These are phyloP conservation scores for Coracopsis vasa DNA, from an alignment of 2,113 vertebrate genomes.

Conservation along the genomic window DNA sequence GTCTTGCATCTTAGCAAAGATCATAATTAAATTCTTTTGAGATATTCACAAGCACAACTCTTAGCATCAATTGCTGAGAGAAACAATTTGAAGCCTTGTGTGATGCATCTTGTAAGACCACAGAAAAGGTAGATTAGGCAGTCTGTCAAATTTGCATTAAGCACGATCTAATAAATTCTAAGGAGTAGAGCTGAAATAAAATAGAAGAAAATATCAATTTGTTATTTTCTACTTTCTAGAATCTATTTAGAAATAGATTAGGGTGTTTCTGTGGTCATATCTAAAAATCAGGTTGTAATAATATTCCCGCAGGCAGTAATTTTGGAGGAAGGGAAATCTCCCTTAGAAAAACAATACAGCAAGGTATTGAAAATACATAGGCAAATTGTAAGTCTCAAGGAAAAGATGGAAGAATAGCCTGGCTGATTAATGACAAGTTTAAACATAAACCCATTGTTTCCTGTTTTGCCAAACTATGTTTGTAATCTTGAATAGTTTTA, in stretches of 20 bases:
- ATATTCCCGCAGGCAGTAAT: neutral
- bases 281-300: neutral
- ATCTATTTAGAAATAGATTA: neutral
- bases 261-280: neutral
- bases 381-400: neutral
- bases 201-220: neutral
- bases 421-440: neutral
- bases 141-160: neutral
- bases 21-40: neutral
- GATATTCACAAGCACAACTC: neutral
- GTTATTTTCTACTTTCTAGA: neutral
- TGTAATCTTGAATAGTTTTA: slow-evolving; percentile 35
- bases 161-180: neutral
- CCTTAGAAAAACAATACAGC: neutral
- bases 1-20: neutral
- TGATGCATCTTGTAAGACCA: neutral
- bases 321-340: neutral
- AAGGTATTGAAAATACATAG: neutral
- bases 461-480: neutral
- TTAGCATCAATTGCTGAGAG: neutral
- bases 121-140: neutral
- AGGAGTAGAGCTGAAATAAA: neutral
- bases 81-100: neutral
- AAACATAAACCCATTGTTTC: neutral
- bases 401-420: slow-evolving; percentile 20